phyloP scores from a whole-genome alignment of 2,113 vertebrate species.

The Chelonoidis abingdonii region DNA sequence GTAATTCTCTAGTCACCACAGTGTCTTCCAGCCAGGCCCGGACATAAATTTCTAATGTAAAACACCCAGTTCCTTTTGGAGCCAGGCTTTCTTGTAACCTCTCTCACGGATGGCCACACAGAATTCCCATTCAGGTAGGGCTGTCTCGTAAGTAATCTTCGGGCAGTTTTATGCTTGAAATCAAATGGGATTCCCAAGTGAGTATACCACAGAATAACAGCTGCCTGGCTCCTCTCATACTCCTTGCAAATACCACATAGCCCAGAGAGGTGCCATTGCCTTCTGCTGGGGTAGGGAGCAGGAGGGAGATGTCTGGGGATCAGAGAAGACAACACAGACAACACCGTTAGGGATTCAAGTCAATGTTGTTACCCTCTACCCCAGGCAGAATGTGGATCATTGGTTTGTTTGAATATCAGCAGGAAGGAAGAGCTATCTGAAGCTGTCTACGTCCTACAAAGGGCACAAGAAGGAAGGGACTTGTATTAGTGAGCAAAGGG shows the following conservation, averaged over 20 bases:
- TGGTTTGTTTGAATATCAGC: not conserved
- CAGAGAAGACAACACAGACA: not conserved
- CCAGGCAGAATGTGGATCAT: not conserved
- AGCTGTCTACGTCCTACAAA: constrained; percentile 25
- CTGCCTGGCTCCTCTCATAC: not conserved
- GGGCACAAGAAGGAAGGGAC: not conserved
- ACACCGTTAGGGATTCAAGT: not conserved
- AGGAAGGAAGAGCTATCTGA: not conserved
- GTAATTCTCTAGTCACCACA: not conserved
- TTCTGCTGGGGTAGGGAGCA: too few relatives aligned
- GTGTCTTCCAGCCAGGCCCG: not conserved
- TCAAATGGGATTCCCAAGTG: accelerated
- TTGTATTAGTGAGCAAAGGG: not conserved
- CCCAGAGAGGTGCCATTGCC: accelerated
- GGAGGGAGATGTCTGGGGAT: not conserved
- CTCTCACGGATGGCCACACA: accelerated
- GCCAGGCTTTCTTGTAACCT: not conserved
- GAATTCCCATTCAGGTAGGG: not conserved
- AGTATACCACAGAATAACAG: accelerated
- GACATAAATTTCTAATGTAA: not conserved
- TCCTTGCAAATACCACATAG: accelerated
- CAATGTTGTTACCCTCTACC: not conserved
- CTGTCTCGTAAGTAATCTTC: not conserved
- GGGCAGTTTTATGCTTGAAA: accelerated
- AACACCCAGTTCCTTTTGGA: not conserved